Evolutionary conservation across 2,888 invertebrate species (phyloP), one percentile per base, ranked within the genome.

Genomic region (Morinoia aosen): DNA sequence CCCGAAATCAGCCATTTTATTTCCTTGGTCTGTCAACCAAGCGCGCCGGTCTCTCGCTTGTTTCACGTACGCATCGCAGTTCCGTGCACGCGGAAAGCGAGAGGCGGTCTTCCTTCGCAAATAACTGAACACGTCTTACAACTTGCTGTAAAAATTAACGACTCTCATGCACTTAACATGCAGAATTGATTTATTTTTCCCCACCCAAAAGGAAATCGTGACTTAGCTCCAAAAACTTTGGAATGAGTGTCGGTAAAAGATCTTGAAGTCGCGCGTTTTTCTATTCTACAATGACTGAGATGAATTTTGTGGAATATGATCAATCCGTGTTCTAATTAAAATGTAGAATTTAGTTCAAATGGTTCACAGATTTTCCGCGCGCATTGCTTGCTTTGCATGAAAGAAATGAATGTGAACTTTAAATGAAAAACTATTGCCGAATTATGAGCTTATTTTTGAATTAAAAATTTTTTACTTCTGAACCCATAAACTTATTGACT

Each of bases 11-110:
- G 57, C 25, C n/a, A 33, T 93, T 93, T 93, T 93, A 93, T 93
- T 93, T 93, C 93, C 93, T 93, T 93, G 93, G 57, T 93, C 93
- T 93, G 58, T 93, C 93, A 48, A 57, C 93, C 93, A 93, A 25
- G 93, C 93, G 93, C 57, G n/a, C 40, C 39, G 56, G n/a, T 33
- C 58, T 39, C 58, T 33, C 33, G 57, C 57, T 25, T 33, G 93
- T 48, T 76, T 33, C 76, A 33, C 76, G 76, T 76, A 76, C 93
- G 93, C 93, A 56, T 93, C n/a, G 57, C 93, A n/a, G 57, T 93
- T 93, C 93, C 25, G 90, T 90, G 90, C 90, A 90, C 48, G 48
- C 39, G 39, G 48, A 39, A 33, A 14, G 40, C 40, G 39, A 90
- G 76, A 76, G 76, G 76, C 76, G 76, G 76, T 76, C 76, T 76